Evolutionary conservation across 2,113 vertebrate genomes (phyloP), one percentile per base, ranked within the genome.

Genomic region (Coreoperca whiteheadi): DNA sequence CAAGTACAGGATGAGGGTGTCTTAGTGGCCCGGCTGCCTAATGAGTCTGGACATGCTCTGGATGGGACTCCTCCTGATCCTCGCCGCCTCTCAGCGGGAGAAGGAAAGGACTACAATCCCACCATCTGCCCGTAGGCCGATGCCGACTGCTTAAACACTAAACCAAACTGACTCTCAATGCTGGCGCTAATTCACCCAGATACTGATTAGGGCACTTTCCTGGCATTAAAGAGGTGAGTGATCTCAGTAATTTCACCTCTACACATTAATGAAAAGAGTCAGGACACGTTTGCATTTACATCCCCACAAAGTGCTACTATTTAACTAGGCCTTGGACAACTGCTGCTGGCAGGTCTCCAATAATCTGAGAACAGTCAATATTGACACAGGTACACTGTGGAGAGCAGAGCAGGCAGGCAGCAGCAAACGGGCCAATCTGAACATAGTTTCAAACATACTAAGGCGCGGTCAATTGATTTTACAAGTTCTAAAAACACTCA

Each of bases 31-130:
- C 1, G 74, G 76, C 74, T 73, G 73, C 30, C 61, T 89, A 90
- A 93, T 91, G 81, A 91, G 64, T 78, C 81, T 72, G 75, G 89
- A 93, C 86, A 85, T 53, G 86, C 76, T 83, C 81, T 74, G 71
- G 87, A 77, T 51, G 83, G 79, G 77, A 77, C 70, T 81, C 78
- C 79, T 85, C 82, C 83, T 87, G 83, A 93, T 91, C 84, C 67
- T 80, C 56, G 9, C 43, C 11, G 7, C 67, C 63, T 82, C 81
- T 39, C 85, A 82, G 82, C 53, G 0, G 84, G 87, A 84, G 67
- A 48, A 75, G 79, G 23, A 69, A 66, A 76, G 60, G 63, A 73
- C 32, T 51, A 78, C 69, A 84, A 67, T 60, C 74, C 70, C 56
- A 79, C 88, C 88, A 93, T 91, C 91, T 93, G 91, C 61, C 32